Percentiles rank a stretch among this genome's conserved stretches.
These are phyloP conservation scores for Neodiprion fabricii DNA, from an alignment of 1,140 invertebrate species.

Conservation along the genomic window DNA sequence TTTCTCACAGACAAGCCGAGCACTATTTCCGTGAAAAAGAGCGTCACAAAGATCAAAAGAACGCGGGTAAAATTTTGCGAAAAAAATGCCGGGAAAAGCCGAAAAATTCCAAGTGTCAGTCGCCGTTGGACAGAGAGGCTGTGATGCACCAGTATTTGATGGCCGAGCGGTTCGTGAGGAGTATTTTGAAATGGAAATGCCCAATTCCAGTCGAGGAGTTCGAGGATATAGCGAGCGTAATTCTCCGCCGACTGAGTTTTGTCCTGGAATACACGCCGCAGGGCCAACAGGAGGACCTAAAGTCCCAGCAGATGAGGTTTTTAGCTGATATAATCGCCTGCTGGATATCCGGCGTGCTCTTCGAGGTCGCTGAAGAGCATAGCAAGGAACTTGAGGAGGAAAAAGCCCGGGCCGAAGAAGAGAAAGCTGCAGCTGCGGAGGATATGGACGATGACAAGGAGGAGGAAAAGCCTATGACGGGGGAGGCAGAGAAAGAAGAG, in stretches of 20 bases:
- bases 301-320: conserved; percentile 50
- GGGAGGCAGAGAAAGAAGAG: conserved; percentile 13
- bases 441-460: conserved; percentile 27
- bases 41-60: conserved; percentile 28
- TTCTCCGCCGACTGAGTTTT: conserved; percentile 40
- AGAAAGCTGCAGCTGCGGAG: conserved; percentile 20
- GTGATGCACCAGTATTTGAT: conserved; percentile 46
- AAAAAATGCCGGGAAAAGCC: conserved; percentile 10
- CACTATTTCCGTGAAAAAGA: conserved; percentile 27
- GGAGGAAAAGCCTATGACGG: background rate
- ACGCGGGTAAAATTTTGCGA: conserved; percentile 14
- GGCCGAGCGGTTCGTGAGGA: conserved; percentile 50
- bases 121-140: conserved; percentile 36
- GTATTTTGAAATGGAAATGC: conserved; percentile 47
- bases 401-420: conserved; percentile 24
- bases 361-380: conserved; percentile 41
- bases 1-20: conserved; percentile 45
- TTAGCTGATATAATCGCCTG: conserved; percentile 48
- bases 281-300: conserved; percentile 39
- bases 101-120: conserved; percentile 21
- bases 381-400: conserved; percentile 34
- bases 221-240: conserved; percentile 44
- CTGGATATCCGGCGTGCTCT: conserved; percentile 50
- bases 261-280: conserved; percentile 37
- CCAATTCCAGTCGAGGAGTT: conserved; percentile 43